A percentile compares a stretch with the other conserved stretches of the same genome.
Evolutionary conservation across 2,113 vertebrate genomes (phyloP).

Genomic region (Rhynchomys soricoides): DNA sequence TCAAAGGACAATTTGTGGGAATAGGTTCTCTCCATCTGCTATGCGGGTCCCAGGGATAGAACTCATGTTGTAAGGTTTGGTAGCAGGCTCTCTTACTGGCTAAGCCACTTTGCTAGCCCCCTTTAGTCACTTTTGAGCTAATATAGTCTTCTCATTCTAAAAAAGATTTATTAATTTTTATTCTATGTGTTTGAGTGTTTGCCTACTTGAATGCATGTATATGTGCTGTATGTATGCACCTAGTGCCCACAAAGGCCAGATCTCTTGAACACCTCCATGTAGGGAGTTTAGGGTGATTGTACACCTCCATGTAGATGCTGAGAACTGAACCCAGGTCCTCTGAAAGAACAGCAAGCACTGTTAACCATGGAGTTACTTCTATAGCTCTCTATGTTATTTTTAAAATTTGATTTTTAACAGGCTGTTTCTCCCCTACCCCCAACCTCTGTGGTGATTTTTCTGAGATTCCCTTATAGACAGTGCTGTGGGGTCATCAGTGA

Average conservation of each 20-base stretch:
- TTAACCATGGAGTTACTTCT: background rate
- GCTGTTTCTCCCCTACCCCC: background rate
- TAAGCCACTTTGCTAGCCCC: background rate
- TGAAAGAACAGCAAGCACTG: background rate
- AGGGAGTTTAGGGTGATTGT: background rate
- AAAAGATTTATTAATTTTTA: background rate
- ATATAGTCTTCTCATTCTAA: background rate
- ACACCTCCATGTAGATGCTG: background rate
- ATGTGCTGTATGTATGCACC: background rate
- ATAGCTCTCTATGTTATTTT: background rate
- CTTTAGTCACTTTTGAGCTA: background rate
- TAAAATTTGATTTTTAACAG: background rate
- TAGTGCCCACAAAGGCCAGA: background rate
- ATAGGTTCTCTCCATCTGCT: background rate
- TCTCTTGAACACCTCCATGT: background rate
- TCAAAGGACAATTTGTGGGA: background rate
- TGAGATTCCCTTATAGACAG: background rate
- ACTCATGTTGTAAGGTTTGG: background rate
- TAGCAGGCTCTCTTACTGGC: background rate
- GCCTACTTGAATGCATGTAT: background rate
- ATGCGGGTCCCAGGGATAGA: background rate
- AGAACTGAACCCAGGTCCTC: background rate
- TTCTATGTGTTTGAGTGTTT: background rate
- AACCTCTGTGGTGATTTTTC: background rate
- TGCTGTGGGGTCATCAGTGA: background rate